Conservation (phyloP, 64 coral and sea anemone species). For the Trachythela sp. region DNA sequence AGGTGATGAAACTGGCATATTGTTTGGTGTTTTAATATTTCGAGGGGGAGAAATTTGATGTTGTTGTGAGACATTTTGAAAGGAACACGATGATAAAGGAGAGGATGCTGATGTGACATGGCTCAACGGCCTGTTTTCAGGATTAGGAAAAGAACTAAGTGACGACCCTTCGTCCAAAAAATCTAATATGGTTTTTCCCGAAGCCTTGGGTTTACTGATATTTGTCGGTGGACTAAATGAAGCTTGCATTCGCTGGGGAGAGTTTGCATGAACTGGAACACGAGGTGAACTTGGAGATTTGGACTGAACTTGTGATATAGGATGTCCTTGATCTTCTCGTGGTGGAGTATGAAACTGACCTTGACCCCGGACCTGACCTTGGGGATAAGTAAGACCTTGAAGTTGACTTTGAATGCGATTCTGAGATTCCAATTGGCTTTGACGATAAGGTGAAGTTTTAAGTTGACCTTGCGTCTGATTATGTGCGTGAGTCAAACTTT, state of each 20-base stretch:
- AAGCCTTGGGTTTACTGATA: background rate
- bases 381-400: background rate
- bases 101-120: background rate
- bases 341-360: background rate
- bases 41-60: slow-evolving; percentile 1
- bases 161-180: background rate
- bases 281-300: background rate
- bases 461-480: background rate
- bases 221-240: background rate
- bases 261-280: background rate
- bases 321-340: no score
- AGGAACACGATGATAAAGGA: background rate
- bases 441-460: background rate
- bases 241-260: background rate
- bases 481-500: background rate
- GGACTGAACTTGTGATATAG: background rate
- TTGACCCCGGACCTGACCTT: background rate
- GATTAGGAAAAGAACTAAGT: background rate
- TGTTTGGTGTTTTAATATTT: background rate
- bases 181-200: slow-evolving; percentile 1
- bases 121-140: background rate
- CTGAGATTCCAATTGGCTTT: background rate
- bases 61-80: background rate
- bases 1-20: background rate
- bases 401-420: background rate